Evolutionary conservation across 2,113 vertebrate genomes (phyloP), one percentile per base, ranked within the genome.

Genomic region (Chamaetylas fuelleborni): DNA sequence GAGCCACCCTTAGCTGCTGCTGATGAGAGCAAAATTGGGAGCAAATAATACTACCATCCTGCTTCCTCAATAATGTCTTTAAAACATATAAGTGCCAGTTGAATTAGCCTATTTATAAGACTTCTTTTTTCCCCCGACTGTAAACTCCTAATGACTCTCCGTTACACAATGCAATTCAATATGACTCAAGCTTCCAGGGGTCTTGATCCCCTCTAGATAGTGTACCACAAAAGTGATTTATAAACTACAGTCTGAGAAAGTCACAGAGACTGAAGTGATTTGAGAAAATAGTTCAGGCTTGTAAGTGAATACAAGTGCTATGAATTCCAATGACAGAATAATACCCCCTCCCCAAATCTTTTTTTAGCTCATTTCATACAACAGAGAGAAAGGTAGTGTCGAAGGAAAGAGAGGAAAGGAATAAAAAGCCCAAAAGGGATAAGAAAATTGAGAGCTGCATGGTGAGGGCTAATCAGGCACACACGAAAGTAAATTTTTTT

Each of bases 251-350:
- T 85, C 97, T 96, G 95, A 92, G 93, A 97, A 96, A 97, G 95
- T 95, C 97, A 93, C 93, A 94, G 97, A 96, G 90, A 97, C 72
- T 50, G 77, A 93, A 97, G 94, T 86, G 97, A 97, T 97, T 94
- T 96, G 97, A 97, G 95, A 96, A 97, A 97, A 97, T 96, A 96
- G 93, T 96, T 95, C 93, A 95, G 88, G 97, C 96, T 97, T 97
- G 96, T 97, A 96, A 97, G 97, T 92, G 97, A 97, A 97, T 97
- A 95, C 96, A 96, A 98, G 96, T 91, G 96, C 96, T 95, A 91
- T 98, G 98, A 97, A 98, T 98, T 96, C 97, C 97, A 97, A 87
- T 96, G 97, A 84, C 96, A 94, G 96, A 93, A 94, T 96, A 88
- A 97, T 95, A 93, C 91, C 33, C 90, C 79, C 88, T 76, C 70